Evolutionary conservation across 92 coral and sea anemone genomes (phyloP).

Genomic region (Parazoanthus atlanticus): DNA sequence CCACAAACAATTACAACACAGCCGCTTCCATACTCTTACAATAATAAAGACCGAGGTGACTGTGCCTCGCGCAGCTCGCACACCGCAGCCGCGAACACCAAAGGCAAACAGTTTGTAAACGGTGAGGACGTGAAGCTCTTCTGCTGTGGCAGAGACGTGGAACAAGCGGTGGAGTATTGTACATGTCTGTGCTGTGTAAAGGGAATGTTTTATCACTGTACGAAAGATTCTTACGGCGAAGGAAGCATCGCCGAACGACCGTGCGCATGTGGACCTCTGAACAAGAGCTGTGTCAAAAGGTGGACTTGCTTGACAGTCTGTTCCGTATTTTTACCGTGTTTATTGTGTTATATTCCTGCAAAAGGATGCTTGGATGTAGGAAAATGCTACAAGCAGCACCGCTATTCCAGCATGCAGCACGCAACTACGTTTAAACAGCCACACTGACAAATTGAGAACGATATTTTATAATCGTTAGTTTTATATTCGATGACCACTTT

Average conservation of each 20-base stretch:
- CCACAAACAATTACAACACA: conserved; percentile 50
- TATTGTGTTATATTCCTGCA: conserved; percentile 87
- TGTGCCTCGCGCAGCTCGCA: conserved; percentile 23
- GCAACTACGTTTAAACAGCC: conserved; percentile 60
- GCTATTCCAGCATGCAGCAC: conserved; percentile 55
- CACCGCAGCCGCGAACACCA: conserved; percentile 24
- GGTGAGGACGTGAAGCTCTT: conserved; percentile 71
- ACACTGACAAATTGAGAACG: conserved; percentile 37
- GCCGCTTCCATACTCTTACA: conserved; percentile 44
- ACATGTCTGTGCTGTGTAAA: conserved; percentile 95
- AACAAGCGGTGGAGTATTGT: conserved; percentile 78
- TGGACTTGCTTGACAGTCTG: conserved; percentile 93
- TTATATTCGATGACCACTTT: conserved; percentile 67
- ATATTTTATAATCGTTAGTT: conserved; percentile 79
- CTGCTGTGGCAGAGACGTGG: conserved; percentile 82
- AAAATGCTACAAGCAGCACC: conserved; percentile 77
- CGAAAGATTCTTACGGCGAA: conserved; percentile 88
- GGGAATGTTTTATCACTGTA: conserved; percentile 92
- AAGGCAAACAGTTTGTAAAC: conserved; percentile 67
- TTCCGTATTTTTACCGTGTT: conserved; percentile 85
- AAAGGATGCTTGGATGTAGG: conserved; percentile 85
- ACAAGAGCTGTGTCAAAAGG: conserved; percentile 77
- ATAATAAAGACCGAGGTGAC: conserved; percentile 32
- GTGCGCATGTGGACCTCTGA: conserved; percentile 81
- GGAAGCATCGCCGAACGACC: conserved; percentile 87